phyloP scores from a whole-genome alignment of 2,797 vertebrate species.

The Gymnopithys bicolor region DNA sequence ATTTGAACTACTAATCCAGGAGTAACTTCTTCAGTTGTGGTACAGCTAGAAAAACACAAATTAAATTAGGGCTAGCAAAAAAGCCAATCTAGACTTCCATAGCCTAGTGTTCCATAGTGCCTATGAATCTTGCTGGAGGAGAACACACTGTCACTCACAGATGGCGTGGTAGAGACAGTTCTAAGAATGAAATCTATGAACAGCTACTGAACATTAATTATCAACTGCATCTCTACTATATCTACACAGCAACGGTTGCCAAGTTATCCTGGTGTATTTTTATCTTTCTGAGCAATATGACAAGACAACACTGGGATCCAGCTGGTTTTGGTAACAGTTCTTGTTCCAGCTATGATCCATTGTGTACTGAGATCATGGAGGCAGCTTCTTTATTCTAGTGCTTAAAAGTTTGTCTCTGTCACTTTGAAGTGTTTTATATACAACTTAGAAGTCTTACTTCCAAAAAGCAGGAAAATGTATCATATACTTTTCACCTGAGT shows the following conservation, averaged over 20 bases:
- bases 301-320: not conserved
- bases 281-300: conserved; percentile 2
- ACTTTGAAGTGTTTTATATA: not conserved
- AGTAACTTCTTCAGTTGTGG: not conserved
- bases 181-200: conserved; percentile 29
- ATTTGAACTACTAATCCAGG: not conserved
- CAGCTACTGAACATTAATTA: conserved; percentile 11
- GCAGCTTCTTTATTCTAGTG: not conserved
- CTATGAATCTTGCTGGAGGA: not conserved
- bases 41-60: not conserved
- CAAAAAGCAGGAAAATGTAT: not conserved
- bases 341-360: not conserved
- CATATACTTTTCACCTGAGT: not conserved
- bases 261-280: conserved; percentile 35
- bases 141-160: not conserved
- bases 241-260: not conserved
- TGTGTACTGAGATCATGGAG: not conserved
- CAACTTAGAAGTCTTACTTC: not conserved
- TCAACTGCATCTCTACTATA: conserved; percentile 5
- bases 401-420: not conserved
- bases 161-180: not conserved
- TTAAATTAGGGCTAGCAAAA: not conserved
- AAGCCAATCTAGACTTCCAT: not conserved
- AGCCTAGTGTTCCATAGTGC: not conserved
- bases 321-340: conserved; percentile 2